Conservation (phyloP, 1,140 invertebrate species). For the Platyscapa corneri region DNA sequence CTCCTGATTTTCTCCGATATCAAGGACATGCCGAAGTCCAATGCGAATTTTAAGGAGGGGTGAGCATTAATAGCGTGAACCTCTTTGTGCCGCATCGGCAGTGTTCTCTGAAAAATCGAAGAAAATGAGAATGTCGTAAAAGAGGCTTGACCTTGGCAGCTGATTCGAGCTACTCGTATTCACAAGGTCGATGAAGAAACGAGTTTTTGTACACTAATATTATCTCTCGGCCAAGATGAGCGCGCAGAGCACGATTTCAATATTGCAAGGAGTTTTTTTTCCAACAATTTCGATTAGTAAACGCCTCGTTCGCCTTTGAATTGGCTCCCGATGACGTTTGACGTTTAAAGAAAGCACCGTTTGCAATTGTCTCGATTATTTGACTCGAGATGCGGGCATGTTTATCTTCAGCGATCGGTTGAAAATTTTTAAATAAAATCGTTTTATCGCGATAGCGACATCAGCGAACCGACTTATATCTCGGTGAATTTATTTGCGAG, state of each 20-base stretch:
- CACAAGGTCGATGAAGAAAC: neutral
- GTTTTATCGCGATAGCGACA: no score
- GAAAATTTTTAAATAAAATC: no score
- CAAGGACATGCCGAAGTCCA: slow-evolving; percentile 86
- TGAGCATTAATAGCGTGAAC: slow-evolving; percentile 87
- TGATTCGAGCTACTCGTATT: neutral
- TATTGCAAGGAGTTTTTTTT: neutral
- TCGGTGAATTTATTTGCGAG: no score
- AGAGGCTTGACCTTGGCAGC: neutral
- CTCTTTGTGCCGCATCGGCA: slow-evolving; percentile 90
- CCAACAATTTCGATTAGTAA: no score
- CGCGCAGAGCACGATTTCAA: neutral
- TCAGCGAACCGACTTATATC: no score
- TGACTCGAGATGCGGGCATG: no score
- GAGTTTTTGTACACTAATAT: neutral
- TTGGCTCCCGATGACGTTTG: no score
- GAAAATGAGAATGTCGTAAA: neutral
- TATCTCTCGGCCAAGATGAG: neutral
- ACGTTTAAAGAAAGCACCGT: no score
- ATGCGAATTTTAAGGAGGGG: slow-evolving; percentile 83
- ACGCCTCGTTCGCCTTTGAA: no score
- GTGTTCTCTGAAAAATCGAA: slow-evolving; percentile 79
- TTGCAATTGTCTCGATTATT: no score
- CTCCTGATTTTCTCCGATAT: slow-evolving; percentile 88
- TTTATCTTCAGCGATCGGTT: no score